Evolutionary conservation across 2,113 vertebrate species (phyloP).

Genomic region (human): DNA sequence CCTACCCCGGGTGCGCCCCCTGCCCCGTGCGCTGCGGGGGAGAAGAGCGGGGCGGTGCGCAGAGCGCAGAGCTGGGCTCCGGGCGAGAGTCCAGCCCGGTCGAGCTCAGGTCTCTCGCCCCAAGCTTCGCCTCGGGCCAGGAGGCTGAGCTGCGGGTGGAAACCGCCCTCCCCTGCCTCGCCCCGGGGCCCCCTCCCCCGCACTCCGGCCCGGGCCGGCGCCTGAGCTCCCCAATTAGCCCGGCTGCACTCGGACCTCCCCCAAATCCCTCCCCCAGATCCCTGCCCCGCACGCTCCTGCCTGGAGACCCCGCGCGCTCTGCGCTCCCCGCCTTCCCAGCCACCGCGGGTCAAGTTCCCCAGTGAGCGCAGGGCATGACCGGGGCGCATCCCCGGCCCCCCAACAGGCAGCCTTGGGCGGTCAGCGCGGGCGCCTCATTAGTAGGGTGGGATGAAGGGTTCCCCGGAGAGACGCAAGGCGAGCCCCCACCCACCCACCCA

Average conservation of each 20-base stretch:
- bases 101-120: constrained; percentile 60
- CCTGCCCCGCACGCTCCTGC: not conserved
- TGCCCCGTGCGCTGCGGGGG: rapidly evolving
- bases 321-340: rapidly evolving
- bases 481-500: too few relatives aligned
- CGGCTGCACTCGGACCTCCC: rapidly evolving
- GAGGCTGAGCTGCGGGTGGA: constrained; percentile 44
- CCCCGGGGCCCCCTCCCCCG: not conserved
- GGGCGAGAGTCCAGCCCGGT: constrained; percentile 48
- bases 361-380: rapidly evolving
- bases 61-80: constrained; percentile 37
- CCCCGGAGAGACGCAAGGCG: rapidly evolving
- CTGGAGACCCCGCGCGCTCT: not conserved
- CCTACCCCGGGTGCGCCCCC: rapidly evolving
- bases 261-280: not conserved
- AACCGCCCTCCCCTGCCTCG: not conserved
- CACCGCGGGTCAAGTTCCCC: not conserved
- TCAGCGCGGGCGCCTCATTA: not conserved
- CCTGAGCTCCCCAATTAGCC: not conserved
- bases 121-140: constrained; percentile 76
- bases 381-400: not conserved
- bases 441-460: too few relatives aligned
- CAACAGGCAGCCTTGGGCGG: not conserved
- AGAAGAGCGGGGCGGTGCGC: not conserved
- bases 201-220: not conserved